Percentiles rank a stretch among this genome's conserved stretches.
phyloP scores from a whole-genome alignment of 2,113 vertebrate genomes.

The Oreocharis arfaki region DNA sequence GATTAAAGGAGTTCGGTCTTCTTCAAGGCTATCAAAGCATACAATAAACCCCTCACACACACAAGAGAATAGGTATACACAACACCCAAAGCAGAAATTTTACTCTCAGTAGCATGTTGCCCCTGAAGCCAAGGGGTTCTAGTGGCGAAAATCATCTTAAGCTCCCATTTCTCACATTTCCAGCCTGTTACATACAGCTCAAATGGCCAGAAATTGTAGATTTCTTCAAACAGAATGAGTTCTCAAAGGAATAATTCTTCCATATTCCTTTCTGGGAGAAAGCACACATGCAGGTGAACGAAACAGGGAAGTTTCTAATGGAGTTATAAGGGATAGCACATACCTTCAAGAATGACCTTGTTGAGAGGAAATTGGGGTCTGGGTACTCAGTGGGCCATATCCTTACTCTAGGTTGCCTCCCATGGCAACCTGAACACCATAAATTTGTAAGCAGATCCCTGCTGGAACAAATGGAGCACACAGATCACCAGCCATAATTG shows the following conservation, averaged over 20 bases:
- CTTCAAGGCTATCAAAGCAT: not conserved
- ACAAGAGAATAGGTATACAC: not conserved
- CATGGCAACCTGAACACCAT: not conserved
- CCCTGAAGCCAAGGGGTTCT: not conserved
- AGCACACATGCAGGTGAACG: rapidly evolving
- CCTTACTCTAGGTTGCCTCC: not conserved
- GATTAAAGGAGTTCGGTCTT: not conserved
- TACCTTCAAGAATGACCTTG: not conserved
- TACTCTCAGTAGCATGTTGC: not conserved
- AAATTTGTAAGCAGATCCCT: not conserved
- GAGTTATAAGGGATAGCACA: not conserved
- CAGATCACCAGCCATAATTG: not conserved
- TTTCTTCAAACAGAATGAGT: not conserved
- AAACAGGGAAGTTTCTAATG: not conserved
- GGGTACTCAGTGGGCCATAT: not conserved
- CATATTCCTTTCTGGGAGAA: not conserved
- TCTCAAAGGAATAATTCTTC: not conserved
- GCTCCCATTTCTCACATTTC: not conserved
- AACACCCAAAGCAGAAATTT: not conserved
- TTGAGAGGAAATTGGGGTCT: not conserved
- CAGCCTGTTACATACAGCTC: not conserved
- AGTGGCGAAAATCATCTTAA: not conserved
- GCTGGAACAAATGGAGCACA: not conserved
- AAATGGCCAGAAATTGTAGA: not conserved
- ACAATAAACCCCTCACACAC: not conserved